These are phyloP conservation scores for Eristalis pertinax DNA, from an alignment of 2,888 invertebrate genomes.

Conservation along the genomic window DNA sequence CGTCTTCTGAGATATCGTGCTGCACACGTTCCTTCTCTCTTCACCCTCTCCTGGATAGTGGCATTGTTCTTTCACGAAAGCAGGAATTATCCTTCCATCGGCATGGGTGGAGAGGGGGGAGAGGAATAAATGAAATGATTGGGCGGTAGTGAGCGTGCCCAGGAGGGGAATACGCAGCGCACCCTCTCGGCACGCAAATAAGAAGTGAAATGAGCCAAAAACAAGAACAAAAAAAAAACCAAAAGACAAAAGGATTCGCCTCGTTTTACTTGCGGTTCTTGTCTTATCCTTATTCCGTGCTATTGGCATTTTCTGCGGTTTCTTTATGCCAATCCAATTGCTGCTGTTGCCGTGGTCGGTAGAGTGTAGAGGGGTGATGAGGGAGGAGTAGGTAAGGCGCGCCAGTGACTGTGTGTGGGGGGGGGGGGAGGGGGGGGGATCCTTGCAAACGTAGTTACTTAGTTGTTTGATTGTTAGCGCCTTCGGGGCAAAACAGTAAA, in stretches of 20 bases:
- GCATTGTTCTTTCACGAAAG: constrained; percentile 30
- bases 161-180: constrained; percentile 40
- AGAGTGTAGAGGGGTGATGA: not conserved
- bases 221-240: not conserved
- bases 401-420: not conserved
- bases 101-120: too few relatives aligned
- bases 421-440: constrained; percentile 21
- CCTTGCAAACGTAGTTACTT: constrained; percentile 64
- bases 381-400: not conserved
- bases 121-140: not conserved
- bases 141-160: constrained; percentile 6
- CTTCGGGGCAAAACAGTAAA: constrained; percentile 63
- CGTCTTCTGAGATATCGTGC: constrained; percentile 16
- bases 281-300: constrained; percentile 64
- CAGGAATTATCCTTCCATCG: not conserved
- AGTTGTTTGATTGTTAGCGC: constrained; percentile 58
- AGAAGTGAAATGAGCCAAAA: constrained; percentile 66
- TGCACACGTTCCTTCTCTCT: not conserved
- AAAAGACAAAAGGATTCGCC: constrained; percentile 66
- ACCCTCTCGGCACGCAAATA: constrained; percentile 51
- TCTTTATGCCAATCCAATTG: constrained; percentile 1
- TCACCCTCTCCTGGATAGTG: not conserved
- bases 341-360: not conserved
- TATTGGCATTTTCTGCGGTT: constrained; percentile 65
- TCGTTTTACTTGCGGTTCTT: constrained; percentile 19